A percentile compares a stretch with the other conserved stretches of the same genome.
phyloP scores from a whole-genome alignment of 2,888 invertebrate species.

The Boloria euphrosyne region DNA sequence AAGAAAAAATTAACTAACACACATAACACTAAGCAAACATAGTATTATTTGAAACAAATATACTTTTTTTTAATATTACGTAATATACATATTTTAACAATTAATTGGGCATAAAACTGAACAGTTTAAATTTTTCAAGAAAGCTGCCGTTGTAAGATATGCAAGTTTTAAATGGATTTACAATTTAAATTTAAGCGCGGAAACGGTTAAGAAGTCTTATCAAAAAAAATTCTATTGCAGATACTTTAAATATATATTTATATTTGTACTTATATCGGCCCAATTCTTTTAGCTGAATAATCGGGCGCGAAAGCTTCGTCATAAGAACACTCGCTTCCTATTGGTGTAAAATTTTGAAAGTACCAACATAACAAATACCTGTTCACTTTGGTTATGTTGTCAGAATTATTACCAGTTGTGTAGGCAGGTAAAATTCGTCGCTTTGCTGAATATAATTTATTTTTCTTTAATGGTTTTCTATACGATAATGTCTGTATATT shows the following conservation, averaged over 20 bases:
- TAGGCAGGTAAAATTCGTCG: constrained; percentile 78
- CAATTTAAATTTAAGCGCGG: neutral
- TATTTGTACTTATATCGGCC: constrained; percentile 48
- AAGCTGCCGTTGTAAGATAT: constrained; percentile 2
- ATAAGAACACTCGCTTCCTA: constrained; percentile 54
- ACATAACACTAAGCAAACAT: no score
- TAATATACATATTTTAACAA: constrained; percentile 14
- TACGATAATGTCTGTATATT: constrained; percentile 58
- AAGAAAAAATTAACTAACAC: no score
- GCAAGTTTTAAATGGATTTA: neutral
- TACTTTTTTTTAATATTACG: constrained; percentile 11
- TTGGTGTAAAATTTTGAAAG: constrained; percentile 63
- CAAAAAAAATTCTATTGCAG: constrained; percentile 13
- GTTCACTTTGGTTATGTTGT: constrained; percentile 74
- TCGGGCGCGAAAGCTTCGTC: constrained; percentile 77
- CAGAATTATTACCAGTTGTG: constrained; percentile 79
- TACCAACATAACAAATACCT: constrained; percentile 66
- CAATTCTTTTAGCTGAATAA: constrained; percentile 63
- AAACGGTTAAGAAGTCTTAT: neutral
- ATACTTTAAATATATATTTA: constrained; percentile 28
- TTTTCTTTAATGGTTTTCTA: constrained; percentile 69
- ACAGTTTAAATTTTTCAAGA: constrained; percentile 1
- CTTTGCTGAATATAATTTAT: constrained; percentile 66
- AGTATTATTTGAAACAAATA: no score
- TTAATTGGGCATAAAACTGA: constrained; percentile 3